These are phyloP conservation scores for Formica selysi DNA, from an alignment of 1,140 invertebrate genomes.

Conservation along the genomic window DNA sequence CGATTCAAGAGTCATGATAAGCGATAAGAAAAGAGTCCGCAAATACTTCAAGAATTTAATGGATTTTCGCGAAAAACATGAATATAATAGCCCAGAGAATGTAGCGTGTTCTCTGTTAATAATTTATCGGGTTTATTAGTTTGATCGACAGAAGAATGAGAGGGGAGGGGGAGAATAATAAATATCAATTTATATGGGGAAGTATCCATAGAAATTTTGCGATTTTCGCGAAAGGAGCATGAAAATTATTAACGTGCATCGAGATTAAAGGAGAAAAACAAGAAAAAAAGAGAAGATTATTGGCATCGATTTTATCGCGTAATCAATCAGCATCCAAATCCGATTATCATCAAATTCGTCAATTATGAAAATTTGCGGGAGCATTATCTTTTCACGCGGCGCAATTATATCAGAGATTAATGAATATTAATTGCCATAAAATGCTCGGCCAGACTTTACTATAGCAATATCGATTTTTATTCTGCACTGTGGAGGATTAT, in stretches of 20 bases:
- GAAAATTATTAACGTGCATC: neutral
- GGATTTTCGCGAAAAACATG: neutral
- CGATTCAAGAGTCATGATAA: constrained; percentile 66
- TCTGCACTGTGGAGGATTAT: neutral
- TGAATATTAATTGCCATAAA: neutral
- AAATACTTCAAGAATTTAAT: constrained; percentile 16
- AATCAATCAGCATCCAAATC: constrained; percentile 6
- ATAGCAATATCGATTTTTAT: constrained; percentile 18
- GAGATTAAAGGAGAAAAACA: neutral
- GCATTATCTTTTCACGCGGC: neutral
- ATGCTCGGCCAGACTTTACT: neutral
- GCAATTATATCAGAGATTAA: constrained; percentile 9
- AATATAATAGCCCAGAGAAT: no score
- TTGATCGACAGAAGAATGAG: no score
- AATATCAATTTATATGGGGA: neutral
- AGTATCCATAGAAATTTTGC: neutral
- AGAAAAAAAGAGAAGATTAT: neutral
- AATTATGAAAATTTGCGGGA: constrained; percentile 1
- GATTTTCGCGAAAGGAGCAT: neutral
- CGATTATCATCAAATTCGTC: neutral
- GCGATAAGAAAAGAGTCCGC: constrained; percentile 49
- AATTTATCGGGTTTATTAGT: constrained; percentile 1
- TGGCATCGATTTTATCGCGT: neutral
- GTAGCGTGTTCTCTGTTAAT: neutral
- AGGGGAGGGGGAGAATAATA: no score